phyloP scores from a whole-genome alignment of 2,888 invertebrate species.

The Melanchra persicariae region DNA sequence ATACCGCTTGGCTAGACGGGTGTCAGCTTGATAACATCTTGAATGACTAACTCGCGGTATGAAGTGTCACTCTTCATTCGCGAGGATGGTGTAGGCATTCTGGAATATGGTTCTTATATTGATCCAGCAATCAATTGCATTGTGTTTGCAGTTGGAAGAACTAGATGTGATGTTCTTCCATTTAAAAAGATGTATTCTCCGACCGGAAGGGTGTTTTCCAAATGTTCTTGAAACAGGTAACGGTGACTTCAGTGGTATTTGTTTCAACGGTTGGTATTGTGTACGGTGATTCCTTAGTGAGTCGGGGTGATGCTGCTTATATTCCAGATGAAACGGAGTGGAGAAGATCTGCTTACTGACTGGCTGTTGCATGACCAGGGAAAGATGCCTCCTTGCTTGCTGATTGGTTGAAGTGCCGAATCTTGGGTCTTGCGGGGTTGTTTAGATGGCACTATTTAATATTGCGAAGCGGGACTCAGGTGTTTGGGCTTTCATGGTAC shows the following conservation, averaged over 20 bases:
- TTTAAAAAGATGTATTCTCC: background rate
- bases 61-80: background rate
- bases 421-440: background rate
- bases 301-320: background rate
- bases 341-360: background rate
- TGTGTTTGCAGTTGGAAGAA: background rate
- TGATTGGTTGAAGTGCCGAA: background rate
- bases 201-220: background rate
- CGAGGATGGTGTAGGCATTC: background rate
- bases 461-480: background rate
- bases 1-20: background rate
- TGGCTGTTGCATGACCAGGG: background rate
- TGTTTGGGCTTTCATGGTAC: background rate
- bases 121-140: background rate
- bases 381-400: background rate
- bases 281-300: background rate
- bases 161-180: background rate
- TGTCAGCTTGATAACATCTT: slow-evolving; percentile 5
- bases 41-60: background rate
- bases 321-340: background rate
- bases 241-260: background rate
- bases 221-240: background rate
- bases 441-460: background rate
- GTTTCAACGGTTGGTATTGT: background rate
- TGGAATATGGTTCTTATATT: background rate